A percentile compares a stretch with the other conserved stretches of the same genome.
These are phyloP conservation scores for Apamea crenata DNA, from an alignment of 2,888 invertebrate genomes.

Conservation along the genomic window DNA sequence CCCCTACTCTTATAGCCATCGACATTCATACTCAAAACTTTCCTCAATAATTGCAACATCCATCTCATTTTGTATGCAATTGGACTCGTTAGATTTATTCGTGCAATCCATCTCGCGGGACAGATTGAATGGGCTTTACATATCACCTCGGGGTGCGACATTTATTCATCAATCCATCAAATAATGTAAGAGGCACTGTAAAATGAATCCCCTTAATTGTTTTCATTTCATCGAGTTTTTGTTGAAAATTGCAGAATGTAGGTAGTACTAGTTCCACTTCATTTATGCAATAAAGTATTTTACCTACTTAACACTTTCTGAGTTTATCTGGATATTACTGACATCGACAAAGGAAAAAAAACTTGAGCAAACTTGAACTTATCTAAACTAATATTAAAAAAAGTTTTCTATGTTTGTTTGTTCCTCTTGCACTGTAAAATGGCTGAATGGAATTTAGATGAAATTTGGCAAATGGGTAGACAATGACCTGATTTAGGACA, in stretches of 20 bases:
- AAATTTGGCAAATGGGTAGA: no score
- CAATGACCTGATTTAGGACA: no score
- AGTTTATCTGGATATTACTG: neutral
- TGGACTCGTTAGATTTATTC: slow-evolving; percentile 28
- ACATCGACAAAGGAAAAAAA: neutral
- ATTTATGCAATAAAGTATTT: neutral
- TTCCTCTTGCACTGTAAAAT: no score
- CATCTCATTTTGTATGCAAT: slow-evolving; percentile 3
- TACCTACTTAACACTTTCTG: neutral
- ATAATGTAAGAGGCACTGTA: slow-evolving; percentile 38
- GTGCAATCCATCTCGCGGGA: slow-evolving; percentile 39
- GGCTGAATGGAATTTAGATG: no score
- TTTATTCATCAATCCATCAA: slow-evolving; percentile 46
- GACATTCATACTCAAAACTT: neutral
- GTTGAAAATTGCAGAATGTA: neutral
- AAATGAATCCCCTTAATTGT: slow-evolving; percentile 31
- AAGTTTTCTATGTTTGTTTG: no score
- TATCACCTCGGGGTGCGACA: slow-evolving; percentile 35
- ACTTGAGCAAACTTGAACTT: neutral
- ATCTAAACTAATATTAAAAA: neutral
- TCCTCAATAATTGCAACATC: neutral
- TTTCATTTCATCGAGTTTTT: slow-evolving; percentile 23
- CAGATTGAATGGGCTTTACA: slow-evolving; percentile 37
- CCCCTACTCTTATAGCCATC: neutral
- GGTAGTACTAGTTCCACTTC: neutral